Evolutionary conservation across 2,888 invertebrate species (phyloP), one percentile per base, ranked within the genome.

Genomic region (Peribatodes rhomboidaria): DNA sequence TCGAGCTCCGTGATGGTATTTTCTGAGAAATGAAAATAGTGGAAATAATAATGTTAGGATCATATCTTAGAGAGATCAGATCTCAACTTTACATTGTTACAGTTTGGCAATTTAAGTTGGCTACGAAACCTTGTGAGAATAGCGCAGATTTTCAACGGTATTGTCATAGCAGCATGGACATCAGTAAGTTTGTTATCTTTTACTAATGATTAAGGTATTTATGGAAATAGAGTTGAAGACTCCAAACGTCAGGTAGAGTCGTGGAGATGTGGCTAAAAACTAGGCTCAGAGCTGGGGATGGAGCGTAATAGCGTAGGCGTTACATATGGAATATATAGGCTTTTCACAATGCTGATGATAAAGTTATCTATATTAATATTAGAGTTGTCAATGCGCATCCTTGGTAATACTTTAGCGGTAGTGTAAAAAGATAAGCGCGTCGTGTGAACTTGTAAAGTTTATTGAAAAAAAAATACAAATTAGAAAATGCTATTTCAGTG

Each of bases 1-100:
- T 69, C 69, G 63, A 73, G 76, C 77, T 73, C 69, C 71, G 64
- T 68, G 76, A 72, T 75, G 73, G 73, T 77, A 79, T 80, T 77
- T 71, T 68, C 75, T 71, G 72, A 75, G 64, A 67, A 76, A 74
- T 72, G 66, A 65, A 65, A 69, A 69, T 69, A 69, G 72, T 72
- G 66, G 63, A 70, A 68, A 72, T 69, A 63, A 63, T 63, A 63
- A 63, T 63, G 47, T 58, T 39, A 33, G 42, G 27, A 62, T 62
- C 56, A 53, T 58, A 58, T 57, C 41, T 57, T 49, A 47, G 11
- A 58, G 35, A 35, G 57, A 46, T 56, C 49, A 50, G 50, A 41
- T 61, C 55, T 44, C 41, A 54, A 63, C 44, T 61, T 67, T 59
- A 65, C 52, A 67, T 62, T 65, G 49, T 61, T 54, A 56, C 39